Conservation (phyloP, 2,797 vertebrate genomes). For the Halcyon chelicuti region DNA sequence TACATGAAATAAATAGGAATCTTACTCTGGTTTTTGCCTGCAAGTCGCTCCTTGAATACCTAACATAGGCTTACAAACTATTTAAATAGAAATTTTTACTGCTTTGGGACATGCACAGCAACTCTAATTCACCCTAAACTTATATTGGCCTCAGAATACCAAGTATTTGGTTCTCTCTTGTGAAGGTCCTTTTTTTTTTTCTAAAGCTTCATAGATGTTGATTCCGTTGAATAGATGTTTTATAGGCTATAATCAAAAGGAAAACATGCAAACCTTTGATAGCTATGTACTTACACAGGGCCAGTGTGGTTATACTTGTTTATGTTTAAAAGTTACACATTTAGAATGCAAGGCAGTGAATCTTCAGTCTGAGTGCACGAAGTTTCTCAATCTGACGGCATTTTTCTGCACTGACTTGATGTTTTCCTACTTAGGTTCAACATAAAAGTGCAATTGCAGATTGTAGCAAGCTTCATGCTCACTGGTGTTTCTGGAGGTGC, state of each 20-base stretch:
- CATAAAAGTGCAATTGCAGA: conserved; percentile 98
- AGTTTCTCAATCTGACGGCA: background rate
- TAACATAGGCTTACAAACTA: background rate
- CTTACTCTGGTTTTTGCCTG: background rate
- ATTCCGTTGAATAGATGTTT: background rate
- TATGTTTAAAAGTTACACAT: background rate
- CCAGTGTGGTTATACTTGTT: background rate
- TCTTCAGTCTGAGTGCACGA: background rate
- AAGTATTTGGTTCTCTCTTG: background rate
- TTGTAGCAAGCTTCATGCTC: conserved; percentile 98
- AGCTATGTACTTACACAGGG: fast-evolving
- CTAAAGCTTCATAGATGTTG: background rate
- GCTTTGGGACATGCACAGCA: background rate
- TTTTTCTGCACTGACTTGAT: conserved; percentile 36
- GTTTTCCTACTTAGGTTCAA: conserved; percentile 89
- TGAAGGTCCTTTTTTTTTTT: background rate
- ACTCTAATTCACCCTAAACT: background rate
- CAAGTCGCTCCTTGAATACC: background rate
- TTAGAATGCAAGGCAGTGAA: background rate
- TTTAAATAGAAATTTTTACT: background rate
- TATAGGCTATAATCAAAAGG: background rate
- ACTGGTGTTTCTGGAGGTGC: conserved; percentile 97
- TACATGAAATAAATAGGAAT: background rate
- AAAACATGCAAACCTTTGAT: background rate
- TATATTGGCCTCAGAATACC: background rate